Evolutionary conservation across 2,797 vertebrate genomes (phyloP), one percentile per base, ranked within the genome.

Genomic region (Sarcoramphus papa): DNA sequence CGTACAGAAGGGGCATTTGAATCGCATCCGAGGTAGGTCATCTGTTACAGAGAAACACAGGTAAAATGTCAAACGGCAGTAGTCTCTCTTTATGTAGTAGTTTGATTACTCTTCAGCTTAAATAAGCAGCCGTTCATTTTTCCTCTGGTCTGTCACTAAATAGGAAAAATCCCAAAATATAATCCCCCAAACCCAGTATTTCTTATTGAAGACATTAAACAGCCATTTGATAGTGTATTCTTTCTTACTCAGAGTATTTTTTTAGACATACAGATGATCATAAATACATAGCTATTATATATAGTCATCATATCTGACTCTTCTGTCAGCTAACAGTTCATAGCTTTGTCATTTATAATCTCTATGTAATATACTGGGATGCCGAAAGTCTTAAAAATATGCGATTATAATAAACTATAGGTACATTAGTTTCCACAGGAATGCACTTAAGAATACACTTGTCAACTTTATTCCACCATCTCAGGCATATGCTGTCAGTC

Each of bases 1-100:
- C 0, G 99, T 99, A 91, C 99, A 99, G 96, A 99, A 99, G 0
- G 99, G 99, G 80, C 99, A 99, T 96, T 99, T 99, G 98, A 99
- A 99, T 5, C 99, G 98, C 98, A 99, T 98, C 22, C 98, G 97
- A 50, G 93, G 93, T 18, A 92, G 51, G 37, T 95, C 96, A 41
- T 77, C 96, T 97, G 95, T 20, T 14, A 43, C 10, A 15, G 78
- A 60, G 56, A 76, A 72, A 80, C 6, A 67, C 40, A n/a, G 64
- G 28, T 24, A 40, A 33, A 22, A 21, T 1, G 24, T 60, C n/a
- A 77, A 41, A 12, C 9, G 23, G 20, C 12, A 23, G 18, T 4
- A 31, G 16, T 12, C 22, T n/a, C 14, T 47, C 45, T 30, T 35
- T 25, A 14, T 2, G 45, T 17, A 28, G 25, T 8, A 17, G 11